A percentile compares a stretch with the other conserved stretches of the same genome.
These are phyloP conservation scores for Bradypus variegatus DNA, from an alignment of 2,797 vertebrate genomes.

Conservation along the genomic window DNA sequence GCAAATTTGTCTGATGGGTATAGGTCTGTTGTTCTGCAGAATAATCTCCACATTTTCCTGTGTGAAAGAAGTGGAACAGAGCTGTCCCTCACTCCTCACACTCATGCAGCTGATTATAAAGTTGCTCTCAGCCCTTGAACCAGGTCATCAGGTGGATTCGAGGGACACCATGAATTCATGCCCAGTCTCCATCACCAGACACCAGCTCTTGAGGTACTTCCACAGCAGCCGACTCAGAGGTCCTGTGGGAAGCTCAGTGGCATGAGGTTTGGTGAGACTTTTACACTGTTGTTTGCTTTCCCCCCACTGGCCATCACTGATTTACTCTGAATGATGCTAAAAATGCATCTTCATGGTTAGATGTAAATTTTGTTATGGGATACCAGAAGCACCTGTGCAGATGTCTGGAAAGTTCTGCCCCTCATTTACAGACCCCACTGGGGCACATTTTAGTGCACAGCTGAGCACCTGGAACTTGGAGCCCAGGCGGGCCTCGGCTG, in stretches of 20 bases:
- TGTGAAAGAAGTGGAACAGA: not conserved
- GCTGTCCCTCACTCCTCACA: not conserved
- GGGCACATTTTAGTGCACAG: fast-evolving
- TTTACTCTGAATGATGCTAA: not conserved
- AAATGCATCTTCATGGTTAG: not conserved
- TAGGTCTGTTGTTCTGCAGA: not conserved
- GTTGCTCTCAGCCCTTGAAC: not conserved
- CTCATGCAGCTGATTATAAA: not conserved
- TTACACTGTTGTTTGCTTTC: not conserved
- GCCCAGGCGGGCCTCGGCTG: no score
- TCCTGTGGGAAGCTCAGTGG: not conserved
- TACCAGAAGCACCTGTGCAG: not conserved
- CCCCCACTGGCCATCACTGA: no score
- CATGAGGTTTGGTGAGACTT: not conserved
- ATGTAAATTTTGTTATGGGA: not conserved
- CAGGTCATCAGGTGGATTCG: not conserved
- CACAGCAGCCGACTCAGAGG: not conserved
- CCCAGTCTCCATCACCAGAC: not conserved
- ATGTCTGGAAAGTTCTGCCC: not conserved
- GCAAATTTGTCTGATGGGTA: not conserved
- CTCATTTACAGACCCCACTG: not conserved
- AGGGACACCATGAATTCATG: not conserved
- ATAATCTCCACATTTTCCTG: not conserved
- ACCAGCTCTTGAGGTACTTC: not conserved
- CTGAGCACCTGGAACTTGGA: not conserved